Base-by-base conservation (phyloP, 2,797 vertebrate species). In the Sebastes iracundus region DNA sequence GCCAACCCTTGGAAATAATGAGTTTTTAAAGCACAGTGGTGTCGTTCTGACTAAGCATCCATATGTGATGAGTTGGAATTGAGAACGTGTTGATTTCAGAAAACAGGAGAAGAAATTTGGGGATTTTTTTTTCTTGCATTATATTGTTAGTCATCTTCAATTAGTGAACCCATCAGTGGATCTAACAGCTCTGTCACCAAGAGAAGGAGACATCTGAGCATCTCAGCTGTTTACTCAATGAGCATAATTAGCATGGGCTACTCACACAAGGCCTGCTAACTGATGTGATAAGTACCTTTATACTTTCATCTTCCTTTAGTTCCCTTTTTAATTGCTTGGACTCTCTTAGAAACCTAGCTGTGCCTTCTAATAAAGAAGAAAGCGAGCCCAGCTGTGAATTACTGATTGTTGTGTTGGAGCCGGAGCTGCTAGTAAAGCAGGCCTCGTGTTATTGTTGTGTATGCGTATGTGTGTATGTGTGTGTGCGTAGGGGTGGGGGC, bases 371-470 rank as follows among this genome's bases (percentile, higher is more conserved):
- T 96, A 96, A 89, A 90, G 90, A 81, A 90, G 77, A 91, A 86
- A 90, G 78, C 55, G 1, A 74, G 77, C 64, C 79, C 88, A 96
- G 97, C 96, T 95, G 96, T 94, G 87, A 96, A 95, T 96, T 95
- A 95, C 96, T 97, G 96, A 96, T 96, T 96, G 96, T 96, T 97
- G 95, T 95, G 86, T 95, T 96, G 96, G 95, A 95, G 96, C 96
- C 95, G 94, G 95, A 95, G 95, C 93, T 95, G 94, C 95, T 95
- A 95, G 96, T 92, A 60, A 96, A 93, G 96, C 95, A 92, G 95
- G 95, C 95, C 95, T 95, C 88, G 93, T 95, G 27, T 49, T 84
- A 96, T 96, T 96, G 96, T 97, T 97, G 96, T 97, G 96, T 96
- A 95, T 95, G 56, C 20, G 25, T 58, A 22, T 62, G 66, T 64